A percentile compares a stretch with the other conserved stretches of the same genome.
These are phyloP conservation scores for Agrenia bidenticulata DNA, from an alignment of 2,888 invertebrate genomes.

Conservation along the genomic window DNA sequence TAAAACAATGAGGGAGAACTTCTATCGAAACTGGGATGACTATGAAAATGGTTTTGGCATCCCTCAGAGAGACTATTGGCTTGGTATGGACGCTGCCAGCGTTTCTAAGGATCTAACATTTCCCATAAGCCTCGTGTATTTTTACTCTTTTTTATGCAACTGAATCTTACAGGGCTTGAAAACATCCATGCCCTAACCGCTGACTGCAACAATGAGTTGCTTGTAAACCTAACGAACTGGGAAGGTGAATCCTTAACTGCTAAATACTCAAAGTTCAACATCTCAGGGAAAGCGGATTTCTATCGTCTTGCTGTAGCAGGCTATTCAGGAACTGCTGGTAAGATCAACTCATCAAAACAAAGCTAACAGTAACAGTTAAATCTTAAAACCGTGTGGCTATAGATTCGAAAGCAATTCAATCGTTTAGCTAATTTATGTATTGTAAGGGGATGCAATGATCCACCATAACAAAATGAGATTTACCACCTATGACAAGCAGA, in stretches of 20 bases:
- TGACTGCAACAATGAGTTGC: slow-evolving; percentile 36
- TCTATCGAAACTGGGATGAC: slow-evolving; percentile 43
- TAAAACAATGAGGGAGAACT: slow-evolving; percentile 29
- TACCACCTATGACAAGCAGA: slow-evolving; percentile 35
- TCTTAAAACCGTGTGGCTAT: too few species aligned
- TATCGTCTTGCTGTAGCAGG: slow-evolving; percentile 32
- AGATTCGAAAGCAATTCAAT: too few species aligned
- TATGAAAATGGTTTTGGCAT: slow-evolving; percentile 44
- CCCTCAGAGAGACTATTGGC: slow-evolving; percentile 38
- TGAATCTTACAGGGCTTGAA: slow-evolving; percentile 36
- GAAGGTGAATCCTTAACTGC: slow-evolving; percentile 34
- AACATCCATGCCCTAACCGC: slow-evolving; percentile 30
- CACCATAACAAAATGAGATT: slow-evolving; percentile 39
- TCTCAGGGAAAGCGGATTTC: slow-evolving; percentile 28
- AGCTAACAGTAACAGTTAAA: too few species aligned
- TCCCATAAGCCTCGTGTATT: too few species aligned
- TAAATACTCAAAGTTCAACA: slow-evolving; percentile 32
- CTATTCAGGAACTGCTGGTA: slow-evolving; percentile 42
- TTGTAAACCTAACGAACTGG: slow-evolving; percentile 44
- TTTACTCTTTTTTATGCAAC: too few species aligned
- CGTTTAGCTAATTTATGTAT: too few species aligned
- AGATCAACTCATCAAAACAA: background rate
- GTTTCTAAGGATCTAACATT: too few species aligned
- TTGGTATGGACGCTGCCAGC: slow-evolving; percentile 25
- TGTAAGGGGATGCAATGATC: slow-evolving; percentile 33